Conservation (phyloP, 2,888 invertebrate genomes). For the Eristalis pertinax region DNA sequence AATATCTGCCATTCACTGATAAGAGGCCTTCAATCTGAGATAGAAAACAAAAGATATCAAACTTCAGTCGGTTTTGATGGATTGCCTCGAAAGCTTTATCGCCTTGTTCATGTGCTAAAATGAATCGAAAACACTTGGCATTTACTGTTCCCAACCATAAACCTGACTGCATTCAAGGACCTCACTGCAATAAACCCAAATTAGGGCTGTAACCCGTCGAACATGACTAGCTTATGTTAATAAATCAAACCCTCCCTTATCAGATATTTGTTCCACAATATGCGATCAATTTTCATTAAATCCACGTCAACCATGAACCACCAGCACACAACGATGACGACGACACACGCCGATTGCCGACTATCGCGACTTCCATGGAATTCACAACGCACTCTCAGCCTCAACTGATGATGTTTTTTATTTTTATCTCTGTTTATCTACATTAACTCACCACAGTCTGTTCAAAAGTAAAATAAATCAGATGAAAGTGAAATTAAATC, state of each 20-base stretch:
- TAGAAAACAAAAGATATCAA: background rate
- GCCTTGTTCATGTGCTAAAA: too few relatives aligned
- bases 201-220: too few relatives aligned
- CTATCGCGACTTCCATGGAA: background rate
- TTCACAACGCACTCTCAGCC: background rate
- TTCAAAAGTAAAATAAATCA: background rate
- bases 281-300: too few relatives aligned
- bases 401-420: background rate
- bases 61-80: background rate
- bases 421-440: background rate
- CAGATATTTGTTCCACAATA: too few relatives aligned
- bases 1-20: conserved; percentile 5
- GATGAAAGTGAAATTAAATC: conserved; percentile 37
- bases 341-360: too few relatives aligned
- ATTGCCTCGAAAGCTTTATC: background rate
- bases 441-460: conserved; percentile 42
- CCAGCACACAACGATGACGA: background rate
- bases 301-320: too few relatives aligned
- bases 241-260: too few relatives aligned
- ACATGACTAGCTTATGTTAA: too few relatives aligned
- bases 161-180: too few relatives aligned
- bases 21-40: conserved; percentile 1
- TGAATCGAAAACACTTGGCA: too few relatives aligned
- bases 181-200: too few relatives aligned
- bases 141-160: too few relatives aligned